These are phyloP conservation scores for Trichechus manatus DNA, from an alignment of 2,113 vertebrate genomes.

Conservation along the genomic window DNA sequence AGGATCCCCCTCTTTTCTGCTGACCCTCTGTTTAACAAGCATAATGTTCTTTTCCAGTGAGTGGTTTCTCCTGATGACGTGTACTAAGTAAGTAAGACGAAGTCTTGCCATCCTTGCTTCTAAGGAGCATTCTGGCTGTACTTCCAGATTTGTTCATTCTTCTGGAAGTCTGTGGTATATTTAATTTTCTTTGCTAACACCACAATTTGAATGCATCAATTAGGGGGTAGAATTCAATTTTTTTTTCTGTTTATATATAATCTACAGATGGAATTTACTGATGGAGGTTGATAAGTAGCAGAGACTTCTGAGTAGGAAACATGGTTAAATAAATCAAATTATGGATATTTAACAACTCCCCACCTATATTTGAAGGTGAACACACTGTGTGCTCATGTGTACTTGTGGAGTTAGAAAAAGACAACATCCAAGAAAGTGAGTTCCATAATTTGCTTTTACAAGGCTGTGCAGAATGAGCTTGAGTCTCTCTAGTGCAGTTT, in stretches of 20 bases:
- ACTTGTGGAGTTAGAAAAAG: neutral
- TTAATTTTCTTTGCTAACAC: neutral
- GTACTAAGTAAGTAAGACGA: neutral
- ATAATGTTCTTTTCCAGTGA: neutral
- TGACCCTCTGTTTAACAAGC: too few species aligned
- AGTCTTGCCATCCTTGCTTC: neutral
- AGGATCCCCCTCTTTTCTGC: neutral
- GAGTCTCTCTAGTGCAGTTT: neutral
- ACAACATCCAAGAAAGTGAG: neutral
- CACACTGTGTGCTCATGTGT: neutral
- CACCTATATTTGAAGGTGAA: neutral
- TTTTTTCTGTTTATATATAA: neutral
- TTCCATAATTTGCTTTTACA: neutral
- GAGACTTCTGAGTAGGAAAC: neutral
- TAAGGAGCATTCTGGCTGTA: neutral
- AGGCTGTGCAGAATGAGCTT: neutral
- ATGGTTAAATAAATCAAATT: neutral
- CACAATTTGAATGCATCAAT: neutral
- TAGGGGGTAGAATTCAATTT: neutral
- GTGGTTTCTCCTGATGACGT: neutral
- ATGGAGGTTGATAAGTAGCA: neutral
- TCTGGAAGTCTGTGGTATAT: neutral
- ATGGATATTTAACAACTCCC: neutral
- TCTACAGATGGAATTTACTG: neutral
- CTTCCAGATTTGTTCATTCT: neutral